Evolutionary conservation across 2,113 vertebrate genomes (phyloP).

Genomic region (Paramormyrops kingsleyae): DNA sequence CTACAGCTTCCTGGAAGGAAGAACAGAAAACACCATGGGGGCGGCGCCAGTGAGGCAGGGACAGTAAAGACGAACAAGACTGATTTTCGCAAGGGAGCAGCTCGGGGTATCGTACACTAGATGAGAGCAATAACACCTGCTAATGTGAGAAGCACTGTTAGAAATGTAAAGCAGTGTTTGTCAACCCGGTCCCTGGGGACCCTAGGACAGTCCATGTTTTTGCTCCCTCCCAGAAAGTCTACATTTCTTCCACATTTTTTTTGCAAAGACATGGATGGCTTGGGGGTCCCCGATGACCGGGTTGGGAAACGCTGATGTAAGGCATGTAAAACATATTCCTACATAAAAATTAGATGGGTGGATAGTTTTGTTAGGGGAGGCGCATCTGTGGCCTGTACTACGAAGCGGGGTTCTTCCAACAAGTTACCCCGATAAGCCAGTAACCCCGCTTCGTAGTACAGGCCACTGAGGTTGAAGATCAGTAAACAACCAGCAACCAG

Average conservation of each 20-base stretch:
- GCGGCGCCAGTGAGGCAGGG: conserved; percentile 31
- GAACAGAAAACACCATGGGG: conserved; percentile 34
- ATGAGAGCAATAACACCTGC: not conserved
- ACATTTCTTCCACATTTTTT: too few species aligned
- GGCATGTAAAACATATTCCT: not conserved
- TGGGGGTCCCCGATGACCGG: too few species aligned
- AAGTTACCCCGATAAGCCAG: too few species aligned
- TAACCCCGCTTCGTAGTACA: too few species aligned
- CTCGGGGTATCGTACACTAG: not conserved
- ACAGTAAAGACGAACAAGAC: not conserved
- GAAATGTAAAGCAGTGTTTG: not conserved
- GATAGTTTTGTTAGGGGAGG: too few species aligned
- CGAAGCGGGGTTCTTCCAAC: too few species aligned
- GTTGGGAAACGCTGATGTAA: not conserved
- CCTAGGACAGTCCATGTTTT: too few species aligned
- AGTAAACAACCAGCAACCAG: not conserved
- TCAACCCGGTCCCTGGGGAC: too few species aligned
- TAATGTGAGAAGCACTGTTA: not conserved
- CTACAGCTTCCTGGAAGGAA: conserved; percentile 72
- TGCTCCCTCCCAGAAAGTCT: too few species aligned
- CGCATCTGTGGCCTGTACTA: too few species aligned
- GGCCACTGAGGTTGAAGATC: not conserved
- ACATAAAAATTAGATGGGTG: too few species aligned
- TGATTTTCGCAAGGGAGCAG: not conserved
- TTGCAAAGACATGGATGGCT: not conserved